Evolutionary conservation across 2,797 vertebrate genomes (phyloP).

Genomic region (Paedocypris micromegethes): DNA sequence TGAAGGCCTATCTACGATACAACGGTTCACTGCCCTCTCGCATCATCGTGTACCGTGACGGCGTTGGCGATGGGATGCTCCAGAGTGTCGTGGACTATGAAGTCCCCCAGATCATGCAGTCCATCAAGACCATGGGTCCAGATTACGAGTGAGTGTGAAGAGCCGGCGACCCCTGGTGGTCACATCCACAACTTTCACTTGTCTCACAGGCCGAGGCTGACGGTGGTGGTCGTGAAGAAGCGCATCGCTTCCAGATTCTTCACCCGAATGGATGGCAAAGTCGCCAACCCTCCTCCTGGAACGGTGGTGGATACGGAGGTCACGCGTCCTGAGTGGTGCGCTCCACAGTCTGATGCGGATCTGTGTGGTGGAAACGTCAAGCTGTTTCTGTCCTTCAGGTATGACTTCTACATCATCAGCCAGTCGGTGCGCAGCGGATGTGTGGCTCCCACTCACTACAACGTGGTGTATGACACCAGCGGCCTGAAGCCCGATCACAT

Average conservation of each 20-base stretch:
- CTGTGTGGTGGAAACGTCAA: too few species aligned
- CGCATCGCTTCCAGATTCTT: conserved; percentile 83
- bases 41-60: conserved; percentile 90
- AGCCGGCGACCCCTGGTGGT: conserved; percentile 26
- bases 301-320: conserved; percentile 85
- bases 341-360: too few species aligned
- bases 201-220: conserved; percentile 77
- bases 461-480: conserved; percentile 87
- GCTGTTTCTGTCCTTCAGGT: conserved; percentile 74
- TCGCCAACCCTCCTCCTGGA: conserved; percentile 85
- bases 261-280: conserved; percentile 58
- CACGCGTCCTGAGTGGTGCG: conserved; percentile 89
- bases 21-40: conserved; percentile 82
- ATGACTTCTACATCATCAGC: conserved; percentile 92
- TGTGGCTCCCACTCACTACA: conserved; percentile 89
- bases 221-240: conserved; percentile 93
- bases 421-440: conserved; percentile 80
- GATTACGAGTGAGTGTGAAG: conserved; percentile 86
- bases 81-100: conserved; percentile 84
- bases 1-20: conserved; percentile 77
- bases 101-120: conserved; percentile 83
- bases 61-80: conserved; percentile 91
- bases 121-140: conserved; percentile 73
- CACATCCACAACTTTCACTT: neutral
- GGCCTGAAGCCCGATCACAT: conserved; percentile 91